Percentiles rank a stretch among this genome's conserved stretches.
These are phyloP conservation scores for Alviniconcha marisindica DNA, from an alignment of 1,140 invertebrate genomes.

Conservation along the genomic window DNA sequence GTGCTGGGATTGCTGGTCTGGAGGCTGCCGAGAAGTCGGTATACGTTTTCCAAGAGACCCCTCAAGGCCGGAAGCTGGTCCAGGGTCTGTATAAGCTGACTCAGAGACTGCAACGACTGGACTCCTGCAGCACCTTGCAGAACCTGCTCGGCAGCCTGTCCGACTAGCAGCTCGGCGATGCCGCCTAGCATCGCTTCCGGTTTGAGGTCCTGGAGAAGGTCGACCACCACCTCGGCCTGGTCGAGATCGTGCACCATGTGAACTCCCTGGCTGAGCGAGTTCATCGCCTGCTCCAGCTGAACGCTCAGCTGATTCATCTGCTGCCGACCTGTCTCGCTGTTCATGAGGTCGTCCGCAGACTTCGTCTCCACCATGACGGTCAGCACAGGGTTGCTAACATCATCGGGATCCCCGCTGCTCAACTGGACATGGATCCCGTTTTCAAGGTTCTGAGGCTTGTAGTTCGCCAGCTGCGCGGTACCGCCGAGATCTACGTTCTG, in stretches of 20 bases:
- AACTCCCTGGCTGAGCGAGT: background rate
- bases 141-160: background rate
- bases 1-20: background rate
- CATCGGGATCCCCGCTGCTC: background rate
- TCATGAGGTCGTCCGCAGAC: background rate
- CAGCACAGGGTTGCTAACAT: background rate
- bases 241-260: background rate
- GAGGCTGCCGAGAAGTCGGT: background rate
- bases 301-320: background rate
- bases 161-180: background rate
- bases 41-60: background rate
- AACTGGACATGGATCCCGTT: background rate
- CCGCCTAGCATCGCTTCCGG: background rate
- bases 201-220: background rate
- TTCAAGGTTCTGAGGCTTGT: background rate
- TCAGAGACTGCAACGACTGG: background rate
- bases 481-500: background rate
- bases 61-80: background rate
- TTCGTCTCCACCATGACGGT: background rate
- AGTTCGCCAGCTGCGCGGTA: background rate
- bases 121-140: background rate
- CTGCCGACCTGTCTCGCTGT: background rate
- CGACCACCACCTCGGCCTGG: background rate
- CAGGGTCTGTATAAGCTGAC: background rate
- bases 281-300: background rate